Conservation (phyloP, 2,113 vertebrate genomes). For the Aegotheles bennettii region DNA sequence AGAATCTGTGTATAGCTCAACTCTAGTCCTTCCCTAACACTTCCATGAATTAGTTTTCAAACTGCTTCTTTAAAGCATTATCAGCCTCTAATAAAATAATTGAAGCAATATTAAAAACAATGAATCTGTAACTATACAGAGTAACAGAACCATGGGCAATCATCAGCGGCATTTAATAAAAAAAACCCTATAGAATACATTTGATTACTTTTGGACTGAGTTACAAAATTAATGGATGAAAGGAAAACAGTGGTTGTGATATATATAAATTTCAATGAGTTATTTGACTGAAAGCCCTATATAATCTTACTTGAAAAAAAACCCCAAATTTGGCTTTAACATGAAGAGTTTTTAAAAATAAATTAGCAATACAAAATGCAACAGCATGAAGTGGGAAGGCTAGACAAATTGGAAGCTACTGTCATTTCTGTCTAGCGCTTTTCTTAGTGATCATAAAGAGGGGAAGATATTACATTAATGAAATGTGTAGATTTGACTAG, state of each 20-base stretch:
- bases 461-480: constrained; percentile 26
- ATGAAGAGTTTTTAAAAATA: not conserved
- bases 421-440: not conserved
- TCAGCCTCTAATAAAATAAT: constrained; percentile 52
- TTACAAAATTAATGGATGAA: constrained; percentile 51
- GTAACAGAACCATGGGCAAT: constrained; percentile 6
- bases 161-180: constrained; percentile 29
- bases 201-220: constrained; percentile 59
- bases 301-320: constrained; percentile 55
- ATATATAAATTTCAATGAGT: constrained; percentile 52
- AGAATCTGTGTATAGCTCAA: not conserved
- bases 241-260: constrained; percentile 22
- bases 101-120: constrained; percentile 37
- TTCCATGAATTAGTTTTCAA: not conserved
- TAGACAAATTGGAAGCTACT: constrained; percentile 20
- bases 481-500: constrained; percentile 24
- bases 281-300: constrained; percentile 9
- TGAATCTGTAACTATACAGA: not conserved
- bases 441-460: not conserved
- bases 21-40: not conserved
- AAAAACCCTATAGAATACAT: constrained; percentile 42
- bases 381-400: not conserved
- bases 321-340: constrained; percentile 23
- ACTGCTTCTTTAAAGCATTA: constrained; percentile 7
- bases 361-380: constrained; percentile 15